These are phyloP conservation scores for Heterocephalus glaber DNA, from an alignment of 2,113 vertebrate species.

Conservation along the genomic window DNA sequence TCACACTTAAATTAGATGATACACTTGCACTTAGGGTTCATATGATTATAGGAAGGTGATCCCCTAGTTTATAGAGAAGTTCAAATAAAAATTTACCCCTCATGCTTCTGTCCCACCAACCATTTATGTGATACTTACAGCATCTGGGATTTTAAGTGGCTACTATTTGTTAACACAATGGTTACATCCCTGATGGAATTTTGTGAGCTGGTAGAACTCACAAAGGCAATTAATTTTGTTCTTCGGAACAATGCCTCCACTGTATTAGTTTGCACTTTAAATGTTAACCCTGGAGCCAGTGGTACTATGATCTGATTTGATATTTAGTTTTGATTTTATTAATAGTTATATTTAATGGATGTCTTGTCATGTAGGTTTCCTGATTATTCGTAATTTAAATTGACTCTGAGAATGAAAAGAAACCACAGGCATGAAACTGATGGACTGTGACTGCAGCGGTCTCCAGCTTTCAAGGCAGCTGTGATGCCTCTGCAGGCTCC, in stretches of 20 bases:
- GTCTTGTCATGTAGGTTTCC: constrained; percentile 81
- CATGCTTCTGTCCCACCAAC: not conserved
- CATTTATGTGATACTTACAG: constrained; percentile 43
- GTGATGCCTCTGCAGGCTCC: constrained; percentile 63
- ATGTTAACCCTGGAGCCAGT: constrained; percentile 67
- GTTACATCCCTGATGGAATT: constrained; percentile 71
- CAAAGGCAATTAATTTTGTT: constrained; percentile 81
- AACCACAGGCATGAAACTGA: constrained; percentile 80
- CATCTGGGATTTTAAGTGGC: constrained; percentile 71
- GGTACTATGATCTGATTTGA: constrained; percentile 65
- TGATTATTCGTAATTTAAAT: constrained; percentile 84
- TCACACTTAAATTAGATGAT: constrained; percentile 47
- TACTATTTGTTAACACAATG: constrained; percentile 78
- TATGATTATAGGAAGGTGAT: constrained; percentile 22
- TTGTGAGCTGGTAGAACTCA: constrained; percentile 64
- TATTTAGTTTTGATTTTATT: constrained; percentile 81
- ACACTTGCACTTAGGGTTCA: not conserved
- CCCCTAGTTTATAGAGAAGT: constrained; percentile 12
- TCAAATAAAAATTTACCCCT: constrained; percentile 48
- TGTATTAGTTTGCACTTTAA: constrained; percentile 70
- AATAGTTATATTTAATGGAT: constrained; percentile 83
- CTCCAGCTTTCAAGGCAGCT: constrained; percentile 79
- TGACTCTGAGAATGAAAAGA: constrained; percentile 81
- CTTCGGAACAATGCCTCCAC: constrained; percentile 70
- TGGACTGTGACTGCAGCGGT: constrained; percentile 77